A percentile compares a stretch with the other conserved stretches of the same genome.
Evolutionary conservation across 2,113 vertebrate genomes (phyloP).

Genomic region (Aptenodytes patagonicus): DNA sequence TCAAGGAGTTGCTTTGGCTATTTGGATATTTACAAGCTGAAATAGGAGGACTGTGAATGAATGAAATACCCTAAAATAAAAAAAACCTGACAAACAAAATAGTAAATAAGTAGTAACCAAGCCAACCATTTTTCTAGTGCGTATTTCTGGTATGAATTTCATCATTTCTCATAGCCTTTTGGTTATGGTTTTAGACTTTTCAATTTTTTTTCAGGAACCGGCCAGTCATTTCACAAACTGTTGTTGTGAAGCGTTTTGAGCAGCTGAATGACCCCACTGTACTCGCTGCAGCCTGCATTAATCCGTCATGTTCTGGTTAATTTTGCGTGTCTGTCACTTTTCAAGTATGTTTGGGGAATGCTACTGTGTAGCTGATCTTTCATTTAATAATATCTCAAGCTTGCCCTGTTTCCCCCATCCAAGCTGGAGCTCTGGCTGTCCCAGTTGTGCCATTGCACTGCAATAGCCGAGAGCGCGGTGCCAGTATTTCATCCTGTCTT

Average conservation of each 20-base stretch:
- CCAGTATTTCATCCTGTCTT: not conserved
- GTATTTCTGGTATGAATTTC: not conserved
- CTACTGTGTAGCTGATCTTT: not conserved
- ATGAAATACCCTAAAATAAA: not conserved
- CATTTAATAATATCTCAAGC: not conserved
- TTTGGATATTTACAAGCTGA: not conserved
- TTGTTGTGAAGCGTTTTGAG: not conserved
- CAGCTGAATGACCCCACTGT: not conserved
- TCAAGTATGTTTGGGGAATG: not conserved
- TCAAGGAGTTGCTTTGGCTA: not conserved
- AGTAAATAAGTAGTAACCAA: not conserved
- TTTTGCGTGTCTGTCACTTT: constrained; percentile 1
- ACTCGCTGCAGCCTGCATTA: not conserved
- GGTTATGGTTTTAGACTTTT: not conserved
- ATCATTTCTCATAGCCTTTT: not conserved
- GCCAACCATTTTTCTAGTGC: not conserved
- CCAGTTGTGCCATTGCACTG: not conserved
- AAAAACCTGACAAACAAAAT: fast-evolving
- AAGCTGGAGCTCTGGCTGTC: not conserved
- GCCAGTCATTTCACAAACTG: not conserved
- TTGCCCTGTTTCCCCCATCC: not conserved
- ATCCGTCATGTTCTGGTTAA: constrained; percentile 24
- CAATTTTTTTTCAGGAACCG: not conserved
- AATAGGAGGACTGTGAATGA: not conserved
- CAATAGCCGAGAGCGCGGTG: not conserved